These are phyloP conservation scores for Silurus asotus DNA, from an alignment of 2,113 vertebrate species.

Conservation along the genomic window DNA sequence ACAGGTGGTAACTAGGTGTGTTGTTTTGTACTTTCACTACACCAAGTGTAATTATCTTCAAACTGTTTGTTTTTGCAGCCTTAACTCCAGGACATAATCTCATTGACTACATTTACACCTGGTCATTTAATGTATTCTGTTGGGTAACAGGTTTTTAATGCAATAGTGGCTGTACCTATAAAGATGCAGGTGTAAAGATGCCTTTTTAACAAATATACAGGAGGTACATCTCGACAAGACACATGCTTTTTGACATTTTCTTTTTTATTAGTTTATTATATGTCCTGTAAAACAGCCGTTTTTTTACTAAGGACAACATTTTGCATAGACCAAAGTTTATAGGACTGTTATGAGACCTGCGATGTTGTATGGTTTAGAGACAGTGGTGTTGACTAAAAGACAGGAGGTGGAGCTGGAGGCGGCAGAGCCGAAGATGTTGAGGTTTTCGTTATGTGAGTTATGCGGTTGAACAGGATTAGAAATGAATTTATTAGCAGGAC, in stretches of 20 bases:
- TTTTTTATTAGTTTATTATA: not conserved
- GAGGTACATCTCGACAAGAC: not conserved
- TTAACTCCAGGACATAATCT: not conserved
- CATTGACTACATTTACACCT: not conserved
- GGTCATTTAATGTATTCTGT: not conserved
- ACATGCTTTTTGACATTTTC: not conserved
- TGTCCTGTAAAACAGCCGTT: not conserved
- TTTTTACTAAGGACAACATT: not conserved
- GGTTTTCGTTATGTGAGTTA: too few relatives aligned
- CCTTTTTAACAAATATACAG: not conserved
- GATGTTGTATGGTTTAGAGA: too few relatives aligned
- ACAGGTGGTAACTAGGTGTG: conserved; percentile 24
- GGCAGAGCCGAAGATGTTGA: too few relatives aligned
- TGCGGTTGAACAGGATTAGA: too few relatives aligned
- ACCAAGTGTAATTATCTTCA: not conserved
- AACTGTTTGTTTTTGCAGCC: not conserved
- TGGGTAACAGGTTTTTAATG: not conserved
- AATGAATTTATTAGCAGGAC: too few relatives aligned
- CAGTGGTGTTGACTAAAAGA: too few relatives aligned
- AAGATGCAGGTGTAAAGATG: not conserved
- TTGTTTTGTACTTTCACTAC: not conserved
- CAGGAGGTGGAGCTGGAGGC: too few relatives aligned
- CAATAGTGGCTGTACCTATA: not conserved
- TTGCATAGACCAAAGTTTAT: not conserved
- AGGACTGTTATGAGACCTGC: too few relatives aligned